phyloP scores from a whole-genome alignment of 2,888 invertebrate genomes.

The Ormyrus thymus region DNA sequence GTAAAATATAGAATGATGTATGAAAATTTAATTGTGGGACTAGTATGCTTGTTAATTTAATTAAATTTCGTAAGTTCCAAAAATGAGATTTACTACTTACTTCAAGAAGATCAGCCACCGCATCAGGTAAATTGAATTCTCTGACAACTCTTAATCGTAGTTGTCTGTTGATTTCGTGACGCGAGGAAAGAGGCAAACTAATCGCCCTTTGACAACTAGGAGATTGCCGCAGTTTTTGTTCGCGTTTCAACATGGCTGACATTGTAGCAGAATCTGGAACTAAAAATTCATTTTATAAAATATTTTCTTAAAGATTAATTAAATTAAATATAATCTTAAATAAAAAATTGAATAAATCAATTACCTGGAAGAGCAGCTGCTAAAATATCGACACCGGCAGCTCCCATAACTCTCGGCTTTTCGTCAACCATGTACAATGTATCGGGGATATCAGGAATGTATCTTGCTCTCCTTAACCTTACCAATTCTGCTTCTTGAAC shows the following conservation, averaged over 20 bases:
- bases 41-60: constrained; percentile 10
- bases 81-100: constrained; percentile 62
- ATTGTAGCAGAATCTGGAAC: constrained; percentile 87
- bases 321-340: constrained; percentile 6
- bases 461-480: constrained; percentile 83
- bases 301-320: background rate
- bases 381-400: constrained; percentile 80
- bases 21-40: constrained; percentile 11
- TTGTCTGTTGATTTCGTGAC: constrained; percentile 85
- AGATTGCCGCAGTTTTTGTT: constrained; percentile 87
- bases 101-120: constrained; percentile 86
- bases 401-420: constrained; percentile 76
- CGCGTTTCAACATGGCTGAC: constrained; percentile 88
- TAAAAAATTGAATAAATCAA: constrained; percentile 12
- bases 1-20: background rate
- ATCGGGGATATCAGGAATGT: constrained; percentile 91
- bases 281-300: constrained; percentile 59
- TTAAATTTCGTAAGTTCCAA: constrained; percentile 18
- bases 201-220: constrained; percentile 88
- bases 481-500: constrained; percentile 86
- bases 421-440: constrained; percentile 92
- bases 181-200: constrained; percentile 84
- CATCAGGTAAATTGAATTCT: constrained; percentile 95
- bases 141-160: constrained; percentile 90
- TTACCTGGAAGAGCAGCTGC: constrained; percentile 80